phyloP scores from a whole-genome alignment of 1,140 invertebrate genomes.

The Diabrotica virgifera region DNA sequence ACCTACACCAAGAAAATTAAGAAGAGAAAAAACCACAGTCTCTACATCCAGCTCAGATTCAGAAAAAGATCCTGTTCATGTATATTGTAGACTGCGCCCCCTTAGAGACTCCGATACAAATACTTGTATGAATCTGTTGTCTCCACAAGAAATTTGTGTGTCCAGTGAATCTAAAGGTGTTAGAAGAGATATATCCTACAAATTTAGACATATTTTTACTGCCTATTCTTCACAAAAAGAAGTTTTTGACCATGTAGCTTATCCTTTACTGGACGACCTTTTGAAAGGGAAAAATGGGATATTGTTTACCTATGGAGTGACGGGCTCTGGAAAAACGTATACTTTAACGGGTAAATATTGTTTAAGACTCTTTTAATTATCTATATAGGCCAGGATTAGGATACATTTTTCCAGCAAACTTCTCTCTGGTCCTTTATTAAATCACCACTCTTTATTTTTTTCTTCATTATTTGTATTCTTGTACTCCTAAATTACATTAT shows the following conservation, averaged over 20 bases:
- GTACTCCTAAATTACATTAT: no score
- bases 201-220: conserved; percentile 83
- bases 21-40: conserved; percentile 28
- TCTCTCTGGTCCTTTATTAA: no score
- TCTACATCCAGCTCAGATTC: conserved; percentile 29
- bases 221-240: conserved; percentile 74
- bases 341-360: conserved; percentile 76
- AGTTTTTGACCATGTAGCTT: conserved; percentile 80
- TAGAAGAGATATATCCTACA: conserved; percentile 70
- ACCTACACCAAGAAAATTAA: conserved; percentile 24
- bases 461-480: no score
- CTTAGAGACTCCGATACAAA: conserved; percentile 59
- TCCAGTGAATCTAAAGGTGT: conserved; percentile 58
- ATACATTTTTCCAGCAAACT: no score
- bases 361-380: no score
- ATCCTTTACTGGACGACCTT: conserved; percentile 81
- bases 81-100: conserved; percentile 80
- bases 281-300: conserved; percentile 82
- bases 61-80: conserved; percentile 71
- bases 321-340: conserved; percentile 93
- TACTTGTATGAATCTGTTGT: conserved; percentile 69
- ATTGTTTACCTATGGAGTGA: conserved; percentile 94
- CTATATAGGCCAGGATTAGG: no score
- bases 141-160: conserved; percentile 64
- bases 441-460: no score